Evolutionary conservation across 1,140 invertebrate genomes (phyloP).

Genomic region (Drosophila persimilis): DNA sequence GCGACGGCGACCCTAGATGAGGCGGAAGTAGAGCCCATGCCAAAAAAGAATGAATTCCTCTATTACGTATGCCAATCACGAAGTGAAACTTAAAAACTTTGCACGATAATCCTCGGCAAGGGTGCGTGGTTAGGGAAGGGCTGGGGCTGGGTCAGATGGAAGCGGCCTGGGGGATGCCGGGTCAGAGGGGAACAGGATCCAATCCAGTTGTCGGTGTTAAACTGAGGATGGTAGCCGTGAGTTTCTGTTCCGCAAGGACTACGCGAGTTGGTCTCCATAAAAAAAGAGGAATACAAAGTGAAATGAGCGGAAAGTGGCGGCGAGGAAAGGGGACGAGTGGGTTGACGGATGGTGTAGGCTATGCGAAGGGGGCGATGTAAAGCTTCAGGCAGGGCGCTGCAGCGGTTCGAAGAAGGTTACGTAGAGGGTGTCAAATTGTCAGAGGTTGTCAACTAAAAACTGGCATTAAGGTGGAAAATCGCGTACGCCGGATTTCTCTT

Average conservation of each 20-base stretch:
- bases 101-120: slow-evolving; percentile 60
- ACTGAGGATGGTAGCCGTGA: slow-evolving; percentile 18
- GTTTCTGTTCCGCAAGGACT: slow-evolving; percentile 5
- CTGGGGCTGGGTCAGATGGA: neutral
- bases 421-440: slow-evolving; percentile 69
- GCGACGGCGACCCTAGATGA: no score
- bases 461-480: slow-evolving; percentile 77
- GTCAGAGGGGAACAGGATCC: slow-evolving; percentile 7
- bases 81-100: slow-evolving; percentile 77
- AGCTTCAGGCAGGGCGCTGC: neutral
- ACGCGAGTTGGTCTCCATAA: neutral
- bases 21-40: slow-evolving; percentile 11
- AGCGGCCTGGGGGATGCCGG: neutral
- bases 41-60: slow-evolving; percentile 19
- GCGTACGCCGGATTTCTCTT: slow-evolving; percentile 74
- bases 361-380: slow-evolving; percentile 27
- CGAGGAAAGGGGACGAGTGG: neutral
- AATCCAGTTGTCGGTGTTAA: neutral
- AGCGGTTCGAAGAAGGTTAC: slow-evolving; percentile 27
- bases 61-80: slow-evolving; percentile 76
- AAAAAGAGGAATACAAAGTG: slow-evolving; percentile 53
- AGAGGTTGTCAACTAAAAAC: slow-evolving; percentile 70
- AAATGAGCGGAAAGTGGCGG: slow-evolving; percentile 45
- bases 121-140: neutral
- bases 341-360: no score